Base-by-base conservation (phyloP, 2,888 invertebrate genomes). In the Bimastos eiseni region DNA sequence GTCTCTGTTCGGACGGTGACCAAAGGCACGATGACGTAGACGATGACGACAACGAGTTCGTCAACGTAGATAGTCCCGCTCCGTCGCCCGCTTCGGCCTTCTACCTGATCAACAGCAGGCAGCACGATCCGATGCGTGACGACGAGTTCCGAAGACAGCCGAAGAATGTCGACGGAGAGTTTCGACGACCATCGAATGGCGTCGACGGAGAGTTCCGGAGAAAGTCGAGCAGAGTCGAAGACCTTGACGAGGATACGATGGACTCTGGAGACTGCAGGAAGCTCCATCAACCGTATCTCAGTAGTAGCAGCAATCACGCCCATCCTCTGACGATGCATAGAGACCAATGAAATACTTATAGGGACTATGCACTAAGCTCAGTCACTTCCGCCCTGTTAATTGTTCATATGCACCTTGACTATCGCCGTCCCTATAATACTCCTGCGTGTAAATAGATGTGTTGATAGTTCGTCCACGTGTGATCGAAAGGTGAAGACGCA, bases 31-130 rank as follows among this genome's bases (percentile, higher is more conserved):
- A 91, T 21, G 88, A 90, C 36, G 89, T 36, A 8, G 86, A 36
- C 36, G 86, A 86, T 24, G 86, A 86, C 24, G 86, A 84, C 34
- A 89, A 91, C n/a, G 91, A 91, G 90, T 89, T 90, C 88, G 90
- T 91, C 34, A 91, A 91, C 83, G 91, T 91, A 13, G 91, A 91
- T 88, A 91, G 91, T 88, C 91, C 91, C 49, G 30, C 36, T 33
- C 88, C 90, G 6, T 89, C 90, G 11, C 89, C 49, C 38, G 30
- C 38, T 21, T 36, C 44, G 24, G 34, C 89, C 1, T 33, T 37
- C 38, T 34, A 34, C 38, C 37, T 41, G 34, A 36, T 37, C 36
- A 86, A 86, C 37, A 36, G 21, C 36, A 17, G 86, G 30, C 37
- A 21, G 86, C 36, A 34, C 37, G 34, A 36, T 24, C 37, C 24